Base-by-base conservation (phyloP, 2,888 invertebrate genomes). In the Tenthredo scrophulariae region DNA sequence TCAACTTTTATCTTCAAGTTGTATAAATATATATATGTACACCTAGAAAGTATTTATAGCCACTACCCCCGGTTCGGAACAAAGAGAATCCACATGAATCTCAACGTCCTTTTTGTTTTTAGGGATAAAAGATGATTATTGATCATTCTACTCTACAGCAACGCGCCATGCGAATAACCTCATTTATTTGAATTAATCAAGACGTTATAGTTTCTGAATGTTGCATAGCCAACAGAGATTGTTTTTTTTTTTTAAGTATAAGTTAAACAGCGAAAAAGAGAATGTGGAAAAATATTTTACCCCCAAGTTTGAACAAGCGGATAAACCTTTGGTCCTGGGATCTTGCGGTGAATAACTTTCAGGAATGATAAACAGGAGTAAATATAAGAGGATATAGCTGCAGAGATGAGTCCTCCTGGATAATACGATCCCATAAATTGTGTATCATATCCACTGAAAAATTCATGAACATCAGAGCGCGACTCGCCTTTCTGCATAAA, bases 1-100 rank as follows among this genome's bases (percentile, higher is more conserved):
- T 62, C 40, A 80, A 80, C 80, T 80, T 80, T 80, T 62, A 80
- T 80, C 80, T 80, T 80, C 62, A 40, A 62, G 80, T 79, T 79
- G 58, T 58, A 79, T 58, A 62, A 62, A 80, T 80, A 62, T 58
- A 58, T 80, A 77, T 77, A 67, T 37, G 7, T 37, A 67, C 67
- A 43, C 43, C 40, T 26, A 74, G 50, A 15, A 33, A 50, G 79
- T 33, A 58, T 79, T 79, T 80, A 58, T 80, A 80, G 58, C 58
- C 26, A 75, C 75, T 54, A 13, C 26, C 40, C 13, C 40, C 40
- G 72, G 7, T 43, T 22, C 18, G 43, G 1, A 43, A 72, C 15
- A 33, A 65, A 15, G 67, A 13, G 67, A 43, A 43, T 18, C 43
- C 43, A 74, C 74, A n/a, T 43, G 43, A 74, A 22, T 26, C 74